Evolutionary conservation across 1,140 invertebrate genomes (phyloP), one percentile per base, ranked within the genome.

Genomic region (Cataglyphis hispanica): DNA sequence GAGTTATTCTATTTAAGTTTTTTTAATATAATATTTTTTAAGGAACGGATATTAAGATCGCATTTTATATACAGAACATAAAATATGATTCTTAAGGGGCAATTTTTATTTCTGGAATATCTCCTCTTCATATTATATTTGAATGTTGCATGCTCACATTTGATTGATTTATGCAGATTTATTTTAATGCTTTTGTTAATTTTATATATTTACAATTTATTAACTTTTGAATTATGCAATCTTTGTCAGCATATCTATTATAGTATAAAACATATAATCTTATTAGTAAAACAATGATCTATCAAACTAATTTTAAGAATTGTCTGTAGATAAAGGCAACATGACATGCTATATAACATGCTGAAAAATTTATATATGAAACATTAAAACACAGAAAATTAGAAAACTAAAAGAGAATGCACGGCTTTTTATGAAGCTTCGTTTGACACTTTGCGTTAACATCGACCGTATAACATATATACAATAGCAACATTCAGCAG

Each of bases 81-180:
- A 43, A 58, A 2, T 43, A 43, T 43, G 34, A 64, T 77, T 31
- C 7, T 22, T 66, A 6, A 67, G 3, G 31, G 8, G 1, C 31
- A 76, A 16, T 27, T 13, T 37, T n/a, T n/a, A 56, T 43, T 72
- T 81, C 22, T 31, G 11, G 22, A 74, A 83, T 83, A 83, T 74
- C 78, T 83, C 78, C 67, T 83, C 78, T 50, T 50, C 46, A 31
- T 46, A 60, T 13, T 72, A 81, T 86, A 86, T 37, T 64, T 89
- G 88, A 70, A 86, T 89, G 88, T 89, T 85, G 88, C 88, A 89
- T 89, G 88, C 87, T 67, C 22, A 81, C 64, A 89, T 84, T 69
- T 64, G 50, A 78, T 85, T 86, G 66, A 86, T 63, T 86, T 89
- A 63, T 34, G 70, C 84, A 86, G 13, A 78, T 56, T 89, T 80